Evolutionary conservation across 1,140 invertebrate genomes (phyloP), one percentile per base, ranked within the genome.

Genomic region (Branchinecta lynchi): DNA sequence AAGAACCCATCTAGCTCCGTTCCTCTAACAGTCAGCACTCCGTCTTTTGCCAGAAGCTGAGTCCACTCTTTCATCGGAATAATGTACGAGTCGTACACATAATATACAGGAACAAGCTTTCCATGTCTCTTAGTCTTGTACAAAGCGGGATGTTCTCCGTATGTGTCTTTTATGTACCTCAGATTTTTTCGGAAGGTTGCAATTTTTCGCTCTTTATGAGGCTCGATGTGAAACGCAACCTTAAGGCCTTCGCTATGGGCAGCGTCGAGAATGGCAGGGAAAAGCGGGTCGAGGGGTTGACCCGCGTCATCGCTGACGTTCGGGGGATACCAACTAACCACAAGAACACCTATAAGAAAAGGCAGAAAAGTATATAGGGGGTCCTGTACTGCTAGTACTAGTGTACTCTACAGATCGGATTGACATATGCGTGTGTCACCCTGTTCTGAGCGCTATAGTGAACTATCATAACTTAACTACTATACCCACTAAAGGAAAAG

Each of bases 61-160:
- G 72, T 72, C 81, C 81, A 82, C 6, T 77, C 72, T 3, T 73
- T 69, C 7, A 74, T 46, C 7, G 69, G 43, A 60, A 75, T 73
- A 9, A 71, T 65, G 68, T 78, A 82, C 0, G 81, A 81, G 72
- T 82, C 81, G 72, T 82, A 82, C 3, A 83, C 75, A 71, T 82
- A 82, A 72, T 77, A 80, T 15, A 82, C 32, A 9, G 81, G 81
- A 8, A 82, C 73, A 45, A 68, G 43, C 67, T 65, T 74, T 67
- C 43, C 72, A 46, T 72, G 73, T 66, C 65, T 70, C 74, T 66
- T 43, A 45, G 45, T 72, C 66, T 76, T 75, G 72, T 81, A 82
- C 67, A 82, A 80, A 8, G 80, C 80, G 43, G 78, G 73, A 68
- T 83, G 81, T 43, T 74, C 73, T 44, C 80, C 80, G 73, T 82